Evolutionary conservation across 2,888 invertebrate genomes (phyloP).

Genomic region (Escarpia spicata): DNA sequence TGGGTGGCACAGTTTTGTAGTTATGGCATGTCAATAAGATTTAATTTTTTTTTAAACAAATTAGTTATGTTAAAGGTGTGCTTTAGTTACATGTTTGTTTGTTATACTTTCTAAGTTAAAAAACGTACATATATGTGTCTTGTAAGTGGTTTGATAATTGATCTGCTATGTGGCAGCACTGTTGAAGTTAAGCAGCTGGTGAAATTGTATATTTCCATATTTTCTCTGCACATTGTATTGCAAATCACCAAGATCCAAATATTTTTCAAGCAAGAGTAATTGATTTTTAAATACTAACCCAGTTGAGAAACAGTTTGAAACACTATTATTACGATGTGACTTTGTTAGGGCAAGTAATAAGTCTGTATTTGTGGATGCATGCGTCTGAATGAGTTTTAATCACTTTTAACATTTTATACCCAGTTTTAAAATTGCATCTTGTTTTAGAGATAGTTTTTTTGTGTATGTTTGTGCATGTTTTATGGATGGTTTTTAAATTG

Average conservation of each 20-base stretch:
- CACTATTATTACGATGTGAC: neutral
- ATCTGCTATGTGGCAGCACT: conserved; percentile 3
- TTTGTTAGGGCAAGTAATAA: neutral
- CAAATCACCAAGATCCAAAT: too few species aligned
- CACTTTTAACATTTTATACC: too few species aligned
- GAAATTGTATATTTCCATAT: neutral
- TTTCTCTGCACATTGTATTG: too few species aligned
- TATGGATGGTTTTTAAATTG: too few species aligned
- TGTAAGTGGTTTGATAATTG: neutral
- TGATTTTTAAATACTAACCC: too few species aligned
- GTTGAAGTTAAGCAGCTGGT: neutral
- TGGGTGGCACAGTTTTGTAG: neutral
- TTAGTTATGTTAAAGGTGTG: neutral
- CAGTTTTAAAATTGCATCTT: too few species aligned
- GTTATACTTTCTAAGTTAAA: neutral
- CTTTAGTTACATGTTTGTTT: neutral
- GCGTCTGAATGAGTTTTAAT: neutral
- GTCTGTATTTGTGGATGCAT: neutral
- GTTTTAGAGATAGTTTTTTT: too few species aligned
- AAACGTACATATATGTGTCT: neutral
- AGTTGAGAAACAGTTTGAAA: neutral
- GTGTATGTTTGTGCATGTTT: too few species aligned
- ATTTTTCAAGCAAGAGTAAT: neutral
- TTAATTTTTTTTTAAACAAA: neutral
- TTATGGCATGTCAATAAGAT: neutral